phyloP scores from a whole-genome alignment of 2,113 vertebrate species.

The Mormyrus iriodes region DNA sequence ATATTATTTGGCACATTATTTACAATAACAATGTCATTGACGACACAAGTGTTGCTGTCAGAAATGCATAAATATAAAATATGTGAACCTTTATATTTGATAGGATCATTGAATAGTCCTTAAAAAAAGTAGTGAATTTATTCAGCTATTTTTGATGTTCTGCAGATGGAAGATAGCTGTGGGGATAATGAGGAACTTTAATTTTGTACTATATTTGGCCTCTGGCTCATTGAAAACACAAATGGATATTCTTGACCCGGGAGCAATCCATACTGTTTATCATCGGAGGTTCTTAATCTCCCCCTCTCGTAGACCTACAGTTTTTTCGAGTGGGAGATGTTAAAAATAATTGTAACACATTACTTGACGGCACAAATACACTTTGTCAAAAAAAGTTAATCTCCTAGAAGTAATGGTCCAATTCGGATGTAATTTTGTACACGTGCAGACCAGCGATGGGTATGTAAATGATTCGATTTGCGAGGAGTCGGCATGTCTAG shows the following conservation, averaged over 20 bases:
- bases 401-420: too few species aligned
- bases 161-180: too few species aligned
- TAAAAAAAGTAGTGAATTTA: too few species aligned
- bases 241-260: background rate
- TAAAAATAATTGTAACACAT: background rate
- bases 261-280: background rate
- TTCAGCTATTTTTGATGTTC: too few species aligned
- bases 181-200: too few species aligned
- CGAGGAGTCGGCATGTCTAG: too few species aligned
- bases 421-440: too few species aligned
- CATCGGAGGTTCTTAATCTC: background rate
- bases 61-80: background rate
- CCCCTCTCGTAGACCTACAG: background rate
- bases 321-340: background rate
- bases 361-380: background rate
- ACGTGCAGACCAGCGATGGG: too few species aligned
- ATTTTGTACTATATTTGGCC: too few species aligned
- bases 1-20: background rate
- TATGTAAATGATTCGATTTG: too few species aligned
- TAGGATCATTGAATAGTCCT: background rate
- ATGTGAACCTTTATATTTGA: background rate
- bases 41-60: background rate
- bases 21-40: background rate
- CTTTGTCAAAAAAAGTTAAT: too few species aligned
- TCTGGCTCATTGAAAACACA: background rate